Percentiles rank a stretch among this genome's conserved stretches.
These are phyloP conservation scores for Mystacides longicornis DNA, from an alignment of 2,888 invertebrate genomes.

Conservation along the genomic window DNA sequence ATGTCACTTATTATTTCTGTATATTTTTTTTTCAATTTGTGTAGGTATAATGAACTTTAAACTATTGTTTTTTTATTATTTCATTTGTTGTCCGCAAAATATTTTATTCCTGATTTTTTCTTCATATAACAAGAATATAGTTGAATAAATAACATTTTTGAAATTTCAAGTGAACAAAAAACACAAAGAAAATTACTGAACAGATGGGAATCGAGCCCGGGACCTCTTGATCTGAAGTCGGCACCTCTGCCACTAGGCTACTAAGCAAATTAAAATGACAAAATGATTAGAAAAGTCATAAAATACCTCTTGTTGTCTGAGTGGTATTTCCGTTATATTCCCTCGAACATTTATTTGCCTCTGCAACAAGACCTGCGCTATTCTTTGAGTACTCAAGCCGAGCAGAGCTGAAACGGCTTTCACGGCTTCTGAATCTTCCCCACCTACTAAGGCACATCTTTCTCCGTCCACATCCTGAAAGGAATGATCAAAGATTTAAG, in stretches of 20 bases:
- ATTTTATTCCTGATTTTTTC: too few species aligned
- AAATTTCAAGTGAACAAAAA: background rate
- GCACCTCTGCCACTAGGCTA: too few species aligned
- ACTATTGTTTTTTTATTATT: too few species aligned
- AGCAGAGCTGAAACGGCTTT: conserved; percentile 68
- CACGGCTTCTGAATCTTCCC: conserved; percentile 60
- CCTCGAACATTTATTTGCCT: conserved; percentile 88
- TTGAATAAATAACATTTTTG: background rate
- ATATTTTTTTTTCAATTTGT: background rate
- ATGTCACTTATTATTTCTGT: too few species aligned
- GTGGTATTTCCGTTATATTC: conserved; percentile 86
- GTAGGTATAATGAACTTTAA: background rate
- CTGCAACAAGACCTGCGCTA: conserved; percentile 66
- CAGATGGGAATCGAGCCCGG: too few species aligned
- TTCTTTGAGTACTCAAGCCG: conserved; percentile 65
- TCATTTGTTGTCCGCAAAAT: too few species aligned
- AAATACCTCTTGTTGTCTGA: conserved; percentile 73
- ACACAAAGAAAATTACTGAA: background rate
- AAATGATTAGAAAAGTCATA: too few species aligned
- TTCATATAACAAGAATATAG: too few species aligned
- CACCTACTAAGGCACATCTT: conserved; percentile 61
- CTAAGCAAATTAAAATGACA: too few species aligned
- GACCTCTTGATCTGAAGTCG: too few species aligned
- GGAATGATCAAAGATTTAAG: background rate
- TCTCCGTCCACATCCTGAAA: conserved; percentile 78